Conservation (phyloP, 1,140 invertebrate species). For the Habropoda laboriosa region DNA sequence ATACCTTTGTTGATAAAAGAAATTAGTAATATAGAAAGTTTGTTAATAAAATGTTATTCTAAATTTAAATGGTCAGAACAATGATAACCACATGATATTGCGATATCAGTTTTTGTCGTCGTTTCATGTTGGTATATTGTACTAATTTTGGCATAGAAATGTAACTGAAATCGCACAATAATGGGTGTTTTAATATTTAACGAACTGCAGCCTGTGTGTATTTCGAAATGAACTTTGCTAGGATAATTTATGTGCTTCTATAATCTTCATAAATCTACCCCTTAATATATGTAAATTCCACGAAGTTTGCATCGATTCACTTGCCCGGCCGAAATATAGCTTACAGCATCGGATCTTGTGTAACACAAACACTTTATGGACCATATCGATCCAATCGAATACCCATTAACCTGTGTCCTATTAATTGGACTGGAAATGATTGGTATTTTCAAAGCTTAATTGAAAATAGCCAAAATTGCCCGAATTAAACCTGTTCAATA, state of each 20-base stretch:
- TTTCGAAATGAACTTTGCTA: background rate
- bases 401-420: background rate
- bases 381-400: constrained; percentile 1
- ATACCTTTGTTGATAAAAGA: too few species aligned
- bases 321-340: background rate
- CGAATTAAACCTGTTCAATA: too few species aligned
- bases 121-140: too few species aligned
- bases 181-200: too few species aligned
- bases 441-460: background rate
- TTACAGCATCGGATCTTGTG: background rate
- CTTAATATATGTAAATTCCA: background rate
- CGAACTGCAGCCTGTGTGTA: too few species aligned
- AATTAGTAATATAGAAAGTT: too few species aligned
- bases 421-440: background rate
- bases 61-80: too few species aligned
- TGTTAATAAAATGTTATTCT: too few species aligned
- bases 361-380: background rate
- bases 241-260: background rate
- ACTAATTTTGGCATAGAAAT: too few species aligned
- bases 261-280: background rate
- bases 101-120: too few species aligned
- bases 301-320: background rate
- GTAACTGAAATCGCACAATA: too few species aligned
- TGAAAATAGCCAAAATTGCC: background rate
- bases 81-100: too few species aligned